Evolutionary conservation across 2,888 invertebrate genomes (phyloP).

Genomic region (Pseudococcus viburni): DNA sequence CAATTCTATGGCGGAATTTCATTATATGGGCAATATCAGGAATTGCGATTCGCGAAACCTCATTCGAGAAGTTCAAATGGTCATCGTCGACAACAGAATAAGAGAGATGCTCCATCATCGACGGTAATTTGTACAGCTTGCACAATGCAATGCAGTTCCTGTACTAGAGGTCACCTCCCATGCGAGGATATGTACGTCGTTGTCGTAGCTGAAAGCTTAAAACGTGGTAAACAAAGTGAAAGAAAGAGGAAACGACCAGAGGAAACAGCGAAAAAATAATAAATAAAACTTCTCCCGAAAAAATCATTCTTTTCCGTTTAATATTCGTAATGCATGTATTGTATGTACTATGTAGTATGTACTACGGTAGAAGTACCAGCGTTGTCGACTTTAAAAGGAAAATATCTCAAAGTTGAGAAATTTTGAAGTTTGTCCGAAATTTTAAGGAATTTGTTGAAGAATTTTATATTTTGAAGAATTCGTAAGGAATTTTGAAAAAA

Average conservation of each 20-base stretch:
- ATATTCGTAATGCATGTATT: not conserved
- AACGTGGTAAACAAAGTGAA: not conserved
- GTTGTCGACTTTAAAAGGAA: too few species aligned
- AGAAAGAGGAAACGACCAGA: not conserved
- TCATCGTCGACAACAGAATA: not conserved
- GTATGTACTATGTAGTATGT: too few species aligned
- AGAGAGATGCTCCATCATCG: not conserved
- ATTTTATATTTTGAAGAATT: too few species aligned
- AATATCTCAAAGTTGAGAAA: too few species aligned
- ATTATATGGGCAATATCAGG: too few species aligned
- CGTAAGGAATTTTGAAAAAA: too few species aligned
- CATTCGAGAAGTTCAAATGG: too few species aligned
- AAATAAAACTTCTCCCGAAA: not conserved
- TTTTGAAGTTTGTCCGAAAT: too few species aligned
- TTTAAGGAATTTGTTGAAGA: too few species aligned
- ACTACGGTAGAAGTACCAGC: too few species aligned
- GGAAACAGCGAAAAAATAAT: not conserved
- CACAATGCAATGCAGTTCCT: not conserved
- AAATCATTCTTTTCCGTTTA: not conserved
- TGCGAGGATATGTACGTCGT: not conserved
- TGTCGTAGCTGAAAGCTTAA: not conserved
- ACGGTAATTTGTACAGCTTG: not conserved
- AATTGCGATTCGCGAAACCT: too few species aligned
- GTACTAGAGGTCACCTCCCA: conserved; percentile 23
- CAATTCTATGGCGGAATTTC: too few species aligned